Evolutionary conservation across 2,113 vertebrate species (phyloP), one percentile per base, ranked within the genome.

Genomic region (Oryzias woworae): DNA sequence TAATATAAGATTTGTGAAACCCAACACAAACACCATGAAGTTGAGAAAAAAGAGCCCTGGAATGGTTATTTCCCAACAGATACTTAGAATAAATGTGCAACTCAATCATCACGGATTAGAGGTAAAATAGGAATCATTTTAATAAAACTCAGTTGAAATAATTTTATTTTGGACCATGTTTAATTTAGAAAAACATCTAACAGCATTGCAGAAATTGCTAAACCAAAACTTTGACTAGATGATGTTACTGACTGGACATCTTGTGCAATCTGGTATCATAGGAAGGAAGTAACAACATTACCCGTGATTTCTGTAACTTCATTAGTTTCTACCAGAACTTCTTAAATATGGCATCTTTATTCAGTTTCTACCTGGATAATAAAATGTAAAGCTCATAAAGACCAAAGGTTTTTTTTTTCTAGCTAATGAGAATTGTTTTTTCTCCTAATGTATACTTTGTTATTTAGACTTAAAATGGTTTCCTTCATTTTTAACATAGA

Each of bases 1-100:
- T 71, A 71, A 54, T 81, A 58, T 81, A 70, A 82, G 74, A 77
- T 56, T 59, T 71, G 14, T 77, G 47, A 23, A 73, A 69, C 42
- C 63, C 53, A 47, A 61, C 52, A 52, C 47, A 51, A 55, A 58
- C 58, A 61, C 71, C 47, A 17, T 56, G 5, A 49, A 71, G 55
- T 62, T 28, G 36, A 36, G 26, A 36, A 57, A 43, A 69, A 58
- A 75, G 71, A 72, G 77, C 78, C 58, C 28, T 60, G 36, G 31
- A 36, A 5, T 20, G 20, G 45, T 62, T 24, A 63, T 4, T 53
- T 46, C 71, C 45, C 66, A 22, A 66, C 52, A 41, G 51, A 63
- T 22, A 52, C 62, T 67, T 18, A 64, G 23, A 22, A 14, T 17
- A 41, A 42, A 71, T 28, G 41, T 69, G n/a, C 28, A 69, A 62